Conservation (phyloP, 2,888 invertebrate species). For the Theretra japonica region DNA sequence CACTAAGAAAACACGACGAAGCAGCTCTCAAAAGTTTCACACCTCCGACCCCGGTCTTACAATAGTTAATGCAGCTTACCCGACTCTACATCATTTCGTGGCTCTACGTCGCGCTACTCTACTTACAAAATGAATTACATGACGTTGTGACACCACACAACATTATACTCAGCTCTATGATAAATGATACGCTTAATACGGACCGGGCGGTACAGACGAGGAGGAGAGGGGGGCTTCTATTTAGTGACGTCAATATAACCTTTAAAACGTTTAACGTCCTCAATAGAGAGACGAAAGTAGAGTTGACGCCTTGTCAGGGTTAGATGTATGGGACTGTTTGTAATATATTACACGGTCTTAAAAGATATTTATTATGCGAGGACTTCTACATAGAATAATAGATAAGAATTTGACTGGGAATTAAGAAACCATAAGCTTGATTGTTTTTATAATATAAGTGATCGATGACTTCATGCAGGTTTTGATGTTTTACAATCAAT, state of each 20-base stretch:
- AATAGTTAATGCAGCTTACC: conserved; percentile 36
- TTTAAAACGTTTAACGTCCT: conserved; percentile 14
- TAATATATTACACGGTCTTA: not conserved
- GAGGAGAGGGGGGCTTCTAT: not conserved
- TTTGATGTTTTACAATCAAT: too few relatives aligned
- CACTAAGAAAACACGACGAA: not conserved
- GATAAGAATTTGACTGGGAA: too few relatives aligned
- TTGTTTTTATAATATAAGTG: too few relatives aligned
- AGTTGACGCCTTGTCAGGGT: conserved; percentile 5
- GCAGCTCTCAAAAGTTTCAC: not conserved
- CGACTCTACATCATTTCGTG: conserved; percentile 35
- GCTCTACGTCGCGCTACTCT: conserved; percentile 38
- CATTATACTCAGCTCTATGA: conserved; percentile 47
- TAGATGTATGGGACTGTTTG: not conserved
- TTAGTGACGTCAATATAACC: conserved; percentile 16
- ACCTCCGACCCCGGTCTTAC: conserved; percentile 20
- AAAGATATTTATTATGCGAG: too few relatives aligned
- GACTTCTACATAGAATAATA: too few relatives aligned
- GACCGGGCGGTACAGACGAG: not conserved
- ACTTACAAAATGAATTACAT: conserved; percentile 56
- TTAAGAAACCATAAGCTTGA: too few relatives aligned
- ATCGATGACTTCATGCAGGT: too few relatives aligned
- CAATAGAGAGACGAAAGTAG: not conserved
- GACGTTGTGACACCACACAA: conserved; percentile 53
- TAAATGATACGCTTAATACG: conserved; percentile 44